A percentile compares a stretch with the other conserved stretches of the same genome.
Evolutionary conservation across 2,888 invertebrate genomes (phyloP).

Genomic region (Andrena trimmerana): DNA sequence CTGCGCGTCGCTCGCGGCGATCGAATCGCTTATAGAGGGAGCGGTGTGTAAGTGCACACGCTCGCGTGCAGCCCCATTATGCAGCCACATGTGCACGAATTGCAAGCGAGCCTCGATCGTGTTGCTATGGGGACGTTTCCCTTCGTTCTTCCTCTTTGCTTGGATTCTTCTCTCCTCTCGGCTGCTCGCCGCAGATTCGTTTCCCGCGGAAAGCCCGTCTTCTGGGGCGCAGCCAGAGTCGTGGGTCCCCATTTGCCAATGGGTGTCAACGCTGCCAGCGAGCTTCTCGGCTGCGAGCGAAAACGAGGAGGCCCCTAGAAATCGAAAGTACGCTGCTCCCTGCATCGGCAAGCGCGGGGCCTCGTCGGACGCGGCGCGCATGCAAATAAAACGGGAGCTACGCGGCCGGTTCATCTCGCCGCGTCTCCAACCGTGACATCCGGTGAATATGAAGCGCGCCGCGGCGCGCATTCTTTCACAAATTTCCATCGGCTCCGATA

Average conservation of each 20-base stretch:
- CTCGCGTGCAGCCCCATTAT: slow-evolving; percentile 1
- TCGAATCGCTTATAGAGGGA: slow-evolving; percentile 38
- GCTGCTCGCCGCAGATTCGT: slow-evolving; percentile 20
- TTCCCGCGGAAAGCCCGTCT: slow-evolving; percentile 45
- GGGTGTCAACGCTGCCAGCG: too few relatives aligned
- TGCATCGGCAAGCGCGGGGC: neutral
- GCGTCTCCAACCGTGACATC: slow-evolving; percentile 14
- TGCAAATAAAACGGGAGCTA: slow-evolving; percentile 1
- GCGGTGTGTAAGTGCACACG: slow-evolving; percentile 21
- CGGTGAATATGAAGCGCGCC: slow-evolving; percentile 7
- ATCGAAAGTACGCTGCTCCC: neutral
- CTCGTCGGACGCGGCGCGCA: neutral
- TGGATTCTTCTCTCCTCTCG: slow-evolving; percentile 15
- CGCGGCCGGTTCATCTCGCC: slow-evolving; percentile 8
- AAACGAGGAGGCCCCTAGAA: neutral
- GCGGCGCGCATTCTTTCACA: slow-evolving; percentile 7
- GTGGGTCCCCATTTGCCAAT: too few relatives aligned
- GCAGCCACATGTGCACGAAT: slow-evolving; percentile 3
- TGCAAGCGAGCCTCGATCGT: slow-evolving; percentile 48
- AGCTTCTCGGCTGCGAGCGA: too few relatives aligned
- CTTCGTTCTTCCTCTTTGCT: slow-evolving; percentile 32
- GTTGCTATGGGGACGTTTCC: slow-evolving; percentile 74
- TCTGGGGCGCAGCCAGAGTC: neutral
- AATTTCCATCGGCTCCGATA: neutral
- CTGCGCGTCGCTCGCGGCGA: neutral